Evolutionary conservation across 30 jellyfish, hydroid and myxozoan genomes (phyloP).

Genomic region (Pseudorhiza aurosa): DNA sequence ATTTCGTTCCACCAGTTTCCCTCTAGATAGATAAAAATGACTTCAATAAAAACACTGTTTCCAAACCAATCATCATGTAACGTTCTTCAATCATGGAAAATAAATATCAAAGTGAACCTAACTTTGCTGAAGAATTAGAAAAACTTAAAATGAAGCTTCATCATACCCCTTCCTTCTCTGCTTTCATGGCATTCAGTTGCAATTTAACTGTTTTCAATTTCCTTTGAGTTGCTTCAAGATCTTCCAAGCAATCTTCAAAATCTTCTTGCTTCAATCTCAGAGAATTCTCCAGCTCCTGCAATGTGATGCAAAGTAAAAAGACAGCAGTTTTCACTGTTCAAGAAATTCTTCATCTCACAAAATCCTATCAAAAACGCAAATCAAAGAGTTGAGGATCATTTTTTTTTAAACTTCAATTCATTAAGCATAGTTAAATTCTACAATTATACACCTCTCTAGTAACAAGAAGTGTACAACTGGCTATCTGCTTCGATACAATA

Average conservation of each 20-base stretch:
- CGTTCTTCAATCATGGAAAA: too few species aligned
- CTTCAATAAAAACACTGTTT: neutral
- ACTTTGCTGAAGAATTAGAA: too few species aligned
- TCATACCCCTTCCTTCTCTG: constrained; percentile 58
- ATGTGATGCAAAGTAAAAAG: too few species aligned
- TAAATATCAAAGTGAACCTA: too few species aligned
- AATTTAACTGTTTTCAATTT: constrained; percentile 44
- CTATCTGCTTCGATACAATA: too few species aligned
- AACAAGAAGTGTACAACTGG: too few species aligned
- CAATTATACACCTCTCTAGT: too few species aligned
- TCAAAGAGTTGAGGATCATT: too few species aligned
- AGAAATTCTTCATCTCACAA: too few species aligned
- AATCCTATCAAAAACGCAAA: too few species aligned
- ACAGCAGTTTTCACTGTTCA: neutral
- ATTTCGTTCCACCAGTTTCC: constrained; percentile 46
- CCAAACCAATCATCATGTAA: neutral
- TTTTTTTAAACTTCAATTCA: too few species aligned
- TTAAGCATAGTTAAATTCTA: too few species aligned
- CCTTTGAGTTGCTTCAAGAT: constrained; percentile 47
- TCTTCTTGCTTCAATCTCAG: constrained; percentile 37
- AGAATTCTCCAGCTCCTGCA: constrained; percentile 53
- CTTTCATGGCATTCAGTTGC: constrained; percentile 45
- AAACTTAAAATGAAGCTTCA: neutral
- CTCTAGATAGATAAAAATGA: neutral
- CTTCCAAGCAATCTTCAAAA: constrained; percentile 49